A percentile compares a stretch with the other conserved stretches of the same genome.
phyloP scores from a whole-genome alignment of 2,113 vertebrate genomes.

The Crotalus helleri region DNA sequence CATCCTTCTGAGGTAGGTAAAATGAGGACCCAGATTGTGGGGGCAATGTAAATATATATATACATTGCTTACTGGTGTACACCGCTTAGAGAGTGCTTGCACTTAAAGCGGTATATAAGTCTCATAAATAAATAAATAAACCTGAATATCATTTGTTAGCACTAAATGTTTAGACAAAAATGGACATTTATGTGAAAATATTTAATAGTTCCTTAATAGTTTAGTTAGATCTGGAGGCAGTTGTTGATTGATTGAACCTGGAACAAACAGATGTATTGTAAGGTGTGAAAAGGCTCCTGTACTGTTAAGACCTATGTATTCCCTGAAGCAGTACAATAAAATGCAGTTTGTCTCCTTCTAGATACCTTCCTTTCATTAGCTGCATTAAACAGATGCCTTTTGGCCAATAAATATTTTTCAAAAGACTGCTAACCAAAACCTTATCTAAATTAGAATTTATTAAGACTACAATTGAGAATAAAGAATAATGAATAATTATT shows the following conservation, averaged over 20 bases:
- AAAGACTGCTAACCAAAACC: neutral
- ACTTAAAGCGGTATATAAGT: too few relatives aligned
- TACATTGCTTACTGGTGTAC: too few relatives aligned
- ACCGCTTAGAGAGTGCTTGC: too few relatives aligned
- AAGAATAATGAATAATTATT: neutral
- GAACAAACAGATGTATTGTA: neutral
- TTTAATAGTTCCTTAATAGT: neutral
- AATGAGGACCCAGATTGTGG: too few relatives aligned
- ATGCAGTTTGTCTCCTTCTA: neutral
- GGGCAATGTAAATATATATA: too few relatives aligned
- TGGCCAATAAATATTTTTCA: neutral
- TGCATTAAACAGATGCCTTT: neutral
- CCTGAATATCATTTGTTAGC: constrained; percentile 36
- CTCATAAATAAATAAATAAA: too few relatives aligned
- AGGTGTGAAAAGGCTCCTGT: neutral
- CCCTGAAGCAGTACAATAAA: neutral
- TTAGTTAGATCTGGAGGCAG: neutral
- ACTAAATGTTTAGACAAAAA: constrained; percentile 8
- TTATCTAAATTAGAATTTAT: neutral
- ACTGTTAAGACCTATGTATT: neutral
- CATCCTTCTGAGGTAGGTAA: too few relatives aligned
- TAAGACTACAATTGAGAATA: neutral
- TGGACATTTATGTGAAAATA: constrained; percentile 16
- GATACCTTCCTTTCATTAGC: neutral
- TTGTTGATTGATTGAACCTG: neutral